Conservation (phyloP, 92 coral and sea anemone species). For the Virgularia gustaviana region DNA sequence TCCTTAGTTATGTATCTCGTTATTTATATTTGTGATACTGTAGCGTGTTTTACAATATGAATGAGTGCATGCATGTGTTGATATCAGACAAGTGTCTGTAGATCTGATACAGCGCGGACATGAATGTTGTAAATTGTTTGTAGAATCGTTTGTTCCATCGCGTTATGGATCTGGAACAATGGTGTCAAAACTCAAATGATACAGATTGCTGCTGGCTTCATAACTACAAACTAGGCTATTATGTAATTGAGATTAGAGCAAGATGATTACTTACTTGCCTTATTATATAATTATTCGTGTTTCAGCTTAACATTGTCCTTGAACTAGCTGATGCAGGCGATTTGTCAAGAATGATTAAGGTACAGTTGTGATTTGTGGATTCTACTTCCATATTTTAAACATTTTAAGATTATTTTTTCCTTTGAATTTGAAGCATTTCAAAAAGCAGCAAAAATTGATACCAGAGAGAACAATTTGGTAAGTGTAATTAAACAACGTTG, state of each 20-base stretch:
- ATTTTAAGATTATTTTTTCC: not conserved
- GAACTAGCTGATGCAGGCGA: constrained; percentile 99
- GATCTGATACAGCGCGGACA: too few species aligned
- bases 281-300: too few species aligned
- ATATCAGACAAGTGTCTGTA: too few species aligned
- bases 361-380: constrained; percentile 1
- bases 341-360: constrained; percentile 97
- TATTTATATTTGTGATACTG: too few species aligned
- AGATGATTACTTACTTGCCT: not conserved
- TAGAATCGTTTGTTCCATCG: too few species aligned
- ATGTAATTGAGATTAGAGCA: not conserved
- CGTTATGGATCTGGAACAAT: too few species aligned
- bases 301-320: constrained; percentile 81
- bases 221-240: not conserved
- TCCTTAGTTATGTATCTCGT: too few species aligned
- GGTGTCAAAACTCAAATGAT: too few species aligned
- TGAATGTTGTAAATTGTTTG: too few species aligned
- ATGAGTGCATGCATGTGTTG: too few species aligned
- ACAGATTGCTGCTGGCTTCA: not conserved
- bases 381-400: not conserved
- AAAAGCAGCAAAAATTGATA: constrained; percentile 82
- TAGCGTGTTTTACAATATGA: too few species aligned
- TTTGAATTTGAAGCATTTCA: constrained; percentile 73
- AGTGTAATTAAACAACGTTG: not conserved
- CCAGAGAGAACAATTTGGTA: constrained; percentile 99